Conservation (phyloP, 2,113 vertebrate genomes). For the Pluvialis apricaria region DNA sequence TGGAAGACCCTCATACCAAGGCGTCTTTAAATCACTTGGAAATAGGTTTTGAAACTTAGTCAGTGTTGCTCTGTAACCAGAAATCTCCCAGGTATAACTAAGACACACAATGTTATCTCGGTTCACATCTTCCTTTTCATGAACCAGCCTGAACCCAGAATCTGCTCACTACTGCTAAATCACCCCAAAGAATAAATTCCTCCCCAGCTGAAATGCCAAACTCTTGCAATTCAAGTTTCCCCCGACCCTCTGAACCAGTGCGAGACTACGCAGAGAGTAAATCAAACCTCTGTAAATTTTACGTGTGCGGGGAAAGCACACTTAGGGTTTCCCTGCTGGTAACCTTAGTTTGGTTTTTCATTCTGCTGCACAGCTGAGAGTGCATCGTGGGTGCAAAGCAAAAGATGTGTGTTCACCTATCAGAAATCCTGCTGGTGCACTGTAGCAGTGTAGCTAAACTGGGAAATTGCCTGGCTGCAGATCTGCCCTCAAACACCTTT, state of each 20-base stretch:
- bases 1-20: no score
- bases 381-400: neutral
- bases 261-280: neutral
- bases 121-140: neutral
- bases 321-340: neutral
- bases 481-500: neutral
- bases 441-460: neutral
- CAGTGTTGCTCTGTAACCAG: neutral
- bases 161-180: neutral
- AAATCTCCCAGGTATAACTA: no score
- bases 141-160: neutral
- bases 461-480: neutral
- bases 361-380: neutral
- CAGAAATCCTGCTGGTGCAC: neutral
- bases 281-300: rapidly evolving
- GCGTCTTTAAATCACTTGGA: neutral
- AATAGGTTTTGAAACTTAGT: neutral
- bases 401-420: neutral
- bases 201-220: neutral
- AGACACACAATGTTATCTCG: no score
- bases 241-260: neutral
- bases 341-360: neutral
- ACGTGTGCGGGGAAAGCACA: rapidly evolving
- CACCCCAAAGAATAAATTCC: neutral
- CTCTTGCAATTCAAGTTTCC: neutral